phyloP scores from a whole-genome alignment of 2,113 vertebrate species.

The Pangasianodon hypophthalmus region DNA sequence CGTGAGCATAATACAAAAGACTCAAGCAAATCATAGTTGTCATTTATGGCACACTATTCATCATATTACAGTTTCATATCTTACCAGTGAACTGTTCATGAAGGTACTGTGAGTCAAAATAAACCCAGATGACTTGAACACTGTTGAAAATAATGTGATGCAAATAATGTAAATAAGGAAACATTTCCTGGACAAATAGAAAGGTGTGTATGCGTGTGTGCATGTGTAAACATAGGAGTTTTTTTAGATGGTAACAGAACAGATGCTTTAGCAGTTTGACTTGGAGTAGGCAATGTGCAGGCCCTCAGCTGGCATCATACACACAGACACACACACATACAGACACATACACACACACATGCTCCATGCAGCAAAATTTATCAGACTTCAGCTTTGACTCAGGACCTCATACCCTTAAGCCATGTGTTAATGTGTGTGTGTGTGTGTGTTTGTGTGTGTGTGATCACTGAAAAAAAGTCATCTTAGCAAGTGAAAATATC shows the following conservation, averaged over 20 bases:
- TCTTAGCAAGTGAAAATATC: too few species aligned
- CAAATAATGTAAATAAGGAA: neutral
- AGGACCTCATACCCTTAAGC: neutral
- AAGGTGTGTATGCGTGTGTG: neutral
- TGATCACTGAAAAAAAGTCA: too few species aligned
- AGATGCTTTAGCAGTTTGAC: constrained; percentile 1
- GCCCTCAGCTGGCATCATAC: constrained; percentile 21
- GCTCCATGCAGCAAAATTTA: constrained; percentile 1
- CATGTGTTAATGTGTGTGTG: neutral
- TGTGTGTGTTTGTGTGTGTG: neutral
- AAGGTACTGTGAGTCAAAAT: neutral
- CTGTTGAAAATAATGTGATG: neutral
- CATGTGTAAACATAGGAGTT: constrained; percentile 9
- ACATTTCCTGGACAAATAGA: neutral
- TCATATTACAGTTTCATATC: neutral
- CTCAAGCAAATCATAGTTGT: neutral
- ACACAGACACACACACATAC: neutral
- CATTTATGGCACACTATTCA: neutral
- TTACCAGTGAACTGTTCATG: neutral
- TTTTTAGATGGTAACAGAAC: neutral
- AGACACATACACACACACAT: neutral
- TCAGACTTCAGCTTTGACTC: constrained; percentile 25
- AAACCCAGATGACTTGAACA: neutral
- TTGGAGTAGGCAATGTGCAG: neutral
- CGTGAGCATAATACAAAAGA: neutral